These are phyloP conservation scores for Ips typographus DNA, from an alignment of 1,140 invertebrate species.

Conservation along the genomic window DNA sequence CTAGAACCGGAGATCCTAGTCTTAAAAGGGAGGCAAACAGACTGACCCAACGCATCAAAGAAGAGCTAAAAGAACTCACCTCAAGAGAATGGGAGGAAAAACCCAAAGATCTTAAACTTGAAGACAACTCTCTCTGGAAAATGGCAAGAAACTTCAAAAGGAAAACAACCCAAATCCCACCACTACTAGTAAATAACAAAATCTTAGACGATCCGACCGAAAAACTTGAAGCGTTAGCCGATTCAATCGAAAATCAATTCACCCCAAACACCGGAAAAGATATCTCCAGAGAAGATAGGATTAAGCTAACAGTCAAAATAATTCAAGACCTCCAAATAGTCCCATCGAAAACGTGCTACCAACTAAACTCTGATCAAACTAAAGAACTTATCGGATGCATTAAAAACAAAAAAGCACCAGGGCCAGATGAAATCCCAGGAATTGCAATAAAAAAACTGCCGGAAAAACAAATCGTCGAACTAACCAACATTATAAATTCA, in stretches of 20 bases:
- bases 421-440: slow-evolving; percentile 2
- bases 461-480: not conserved
- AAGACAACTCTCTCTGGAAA: not conserved
- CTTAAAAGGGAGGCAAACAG: not conserved
- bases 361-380: slow-evolving; percentile 1
- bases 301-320: not conserved
- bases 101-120: not conserved
- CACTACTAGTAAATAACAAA: not conserved
- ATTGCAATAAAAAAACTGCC: not conserved
- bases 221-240: not conserved
- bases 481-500: not conserved
- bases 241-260: not conserved
- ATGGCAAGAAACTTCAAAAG: not conserved
- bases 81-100: not conserved
- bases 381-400: not conserved
- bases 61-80: not conserved
- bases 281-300: not conserved
- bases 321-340: too few species aligned
- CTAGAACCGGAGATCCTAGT: not conserved
- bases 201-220: not conserved
- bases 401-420: slow-evolving; percentile 19
- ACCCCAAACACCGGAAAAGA: not conserved
- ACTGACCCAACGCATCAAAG: not conserved
- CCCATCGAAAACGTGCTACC: not conserved
- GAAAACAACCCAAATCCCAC: not conserved